Evolutionary conservation across 2,888 invertebrate species (phyloP), one percentile per base, ranked within the genome.

Genomic region (Coelinius sp.): DNA sequence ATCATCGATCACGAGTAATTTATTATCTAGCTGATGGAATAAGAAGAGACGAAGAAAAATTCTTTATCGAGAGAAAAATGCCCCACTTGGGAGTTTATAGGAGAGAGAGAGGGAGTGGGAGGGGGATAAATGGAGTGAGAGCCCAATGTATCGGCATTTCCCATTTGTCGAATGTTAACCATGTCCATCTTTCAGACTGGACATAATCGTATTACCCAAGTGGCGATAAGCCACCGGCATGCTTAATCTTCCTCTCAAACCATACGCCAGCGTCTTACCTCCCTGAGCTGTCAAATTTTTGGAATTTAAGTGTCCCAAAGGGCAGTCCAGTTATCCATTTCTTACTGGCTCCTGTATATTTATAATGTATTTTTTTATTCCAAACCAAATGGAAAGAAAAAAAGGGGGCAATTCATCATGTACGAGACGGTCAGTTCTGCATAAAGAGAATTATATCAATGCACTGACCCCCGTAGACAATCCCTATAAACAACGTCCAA

Each of bases 401-500:
- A n/a, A n/a, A n/a, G n/a, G 8, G 31, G 31, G 20, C 83, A 76
- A 82, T 86, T 82, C 83, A 85, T 86, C 85, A 85, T 65, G 68
- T n/a, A 66, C 78, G 74, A 84, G 83, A 82, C 82, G 86, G 86
- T 86, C 86, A 87, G 83, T 84, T 81, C 62, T 68, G 69, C 68
- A 71, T 67, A 52, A 44, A 35, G 64, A 70, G 68, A 56, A 66
- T 64, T 68, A 63, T 56, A 46, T 62, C 68, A 73, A 73, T 65
- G 71, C 65, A 25, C 46, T 67, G 66, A 69, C 68, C 44, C 56
- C 65, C 41, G 69, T 44, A 44, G 63, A 44, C 24, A 46, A 72
- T 79, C 84, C 83, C 85, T 86, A 87, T 86, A 87, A 87, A 87
- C 86, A 86, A 85, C 85, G 85, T 86, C 82, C 86, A 76, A 86